Conservation (phyloP, 2,113 vertebrate species). For the Felis chaus region DNA sequence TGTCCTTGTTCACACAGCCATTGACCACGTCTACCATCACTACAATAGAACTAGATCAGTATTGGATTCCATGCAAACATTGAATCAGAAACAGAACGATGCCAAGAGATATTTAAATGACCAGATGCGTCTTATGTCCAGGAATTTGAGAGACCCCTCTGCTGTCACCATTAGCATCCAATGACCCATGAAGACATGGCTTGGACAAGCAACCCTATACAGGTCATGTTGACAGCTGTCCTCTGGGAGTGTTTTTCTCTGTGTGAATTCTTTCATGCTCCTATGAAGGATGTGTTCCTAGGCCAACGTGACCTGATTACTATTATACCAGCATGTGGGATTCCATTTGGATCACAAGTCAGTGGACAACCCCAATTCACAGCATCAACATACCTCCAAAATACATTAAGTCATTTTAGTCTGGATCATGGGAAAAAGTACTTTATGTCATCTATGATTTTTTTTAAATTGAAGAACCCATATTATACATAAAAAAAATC, state of each 20-base stretch:
- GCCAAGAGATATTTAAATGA: neutral
- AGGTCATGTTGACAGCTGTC: neutral
- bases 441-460: neutral
- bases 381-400: neutral
- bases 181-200: neutral
- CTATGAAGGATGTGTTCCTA: neutral
- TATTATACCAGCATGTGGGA: neutral
- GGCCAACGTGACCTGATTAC: neutral
- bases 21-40: too few relatives aligned
- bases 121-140: neutral
- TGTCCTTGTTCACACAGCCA: neutral
- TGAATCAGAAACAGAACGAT: neutral
- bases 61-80: neutral
- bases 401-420: neutral
- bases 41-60: neutral
- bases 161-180: neutral
- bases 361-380: neutral
- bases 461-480: neutral
- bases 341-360: neutral
- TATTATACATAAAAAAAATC: neutral
- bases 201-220: neutral
- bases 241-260: neutral
- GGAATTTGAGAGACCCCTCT: neutral
- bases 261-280: neutral
- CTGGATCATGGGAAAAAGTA: neutral